Evolutionary conservation across 2,888 invertebrate genomes (phyloP).

Genomic region (Linyphia triangularis): DNA sequence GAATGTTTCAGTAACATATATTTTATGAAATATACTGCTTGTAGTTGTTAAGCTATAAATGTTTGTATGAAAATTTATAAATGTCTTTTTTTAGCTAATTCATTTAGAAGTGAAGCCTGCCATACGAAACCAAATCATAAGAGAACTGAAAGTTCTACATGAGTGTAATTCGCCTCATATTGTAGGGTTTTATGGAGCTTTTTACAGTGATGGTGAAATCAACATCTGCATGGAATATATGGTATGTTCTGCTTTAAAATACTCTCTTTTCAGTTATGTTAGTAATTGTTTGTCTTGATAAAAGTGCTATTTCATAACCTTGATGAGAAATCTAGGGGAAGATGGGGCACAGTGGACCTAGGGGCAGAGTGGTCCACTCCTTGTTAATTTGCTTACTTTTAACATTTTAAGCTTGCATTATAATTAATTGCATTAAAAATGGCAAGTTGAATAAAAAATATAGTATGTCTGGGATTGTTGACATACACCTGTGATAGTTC

Average conservation of each 20-base stretch:
- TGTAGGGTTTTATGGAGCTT: conserved; percentile 99
- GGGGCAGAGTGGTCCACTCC: too few relatives aligned
- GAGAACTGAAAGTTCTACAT: conserved; percentile 98
- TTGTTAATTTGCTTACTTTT: too few relatives aligned
- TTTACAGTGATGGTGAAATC: conserved; percentile 98
- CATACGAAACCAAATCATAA: conserved; percentile 98
- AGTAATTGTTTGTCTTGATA: background rate
- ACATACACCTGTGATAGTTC: too few relatives aligned
- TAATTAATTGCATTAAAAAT: background rate
- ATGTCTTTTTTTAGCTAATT: conserved; percentile 88
- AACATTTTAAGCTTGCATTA: too few relatives aligned
- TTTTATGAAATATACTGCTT: too few relatives aligned
- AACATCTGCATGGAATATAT: conserved; percentile 99
- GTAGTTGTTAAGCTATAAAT: too few relatives aligned
- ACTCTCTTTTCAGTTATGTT: background rate
- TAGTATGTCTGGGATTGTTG: background rate
- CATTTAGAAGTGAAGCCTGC: conserved; percentile 99
- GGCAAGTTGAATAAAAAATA: background rate
- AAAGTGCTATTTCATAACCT: background rate
- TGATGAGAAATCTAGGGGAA: background rate
- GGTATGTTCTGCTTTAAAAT: conserved; percentile 80
- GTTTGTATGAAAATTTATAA: too few relatives aligned
- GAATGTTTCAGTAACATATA: too few relatives aligned
- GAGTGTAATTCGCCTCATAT: conserved; percentile 99
- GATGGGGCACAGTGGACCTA: too few relatives aligned